Conservation (phyloP, 1,140 invertebrate genomes). For the Uloborus diversus region DNA sequence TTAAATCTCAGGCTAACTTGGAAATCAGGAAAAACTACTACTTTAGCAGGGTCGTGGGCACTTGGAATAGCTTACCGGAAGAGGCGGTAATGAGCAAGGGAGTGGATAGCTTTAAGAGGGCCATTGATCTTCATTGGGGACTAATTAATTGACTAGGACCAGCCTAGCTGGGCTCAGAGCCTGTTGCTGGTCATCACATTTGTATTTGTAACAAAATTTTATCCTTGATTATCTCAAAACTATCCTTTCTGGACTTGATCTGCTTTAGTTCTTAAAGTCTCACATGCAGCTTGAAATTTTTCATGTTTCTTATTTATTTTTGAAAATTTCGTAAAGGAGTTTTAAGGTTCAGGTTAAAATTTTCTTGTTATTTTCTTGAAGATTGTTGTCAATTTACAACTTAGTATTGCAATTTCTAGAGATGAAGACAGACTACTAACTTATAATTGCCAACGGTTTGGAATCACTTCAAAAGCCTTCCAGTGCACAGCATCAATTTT, state of each 20-base stretch:
- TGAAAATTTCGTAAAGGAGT: not conserved
- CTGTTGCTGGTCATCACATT: no score
- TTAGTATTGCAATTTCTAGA: not conserved
- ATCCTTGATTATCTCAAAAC: not conserved
- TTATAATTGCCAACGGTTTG: conserved; percentile 47
- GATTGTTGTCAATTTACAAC: no score
- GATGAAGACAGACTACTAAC: conserved; percentile 39
- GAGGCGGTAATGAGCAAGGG: no score
- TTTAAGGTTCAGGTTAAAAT: not conserved
- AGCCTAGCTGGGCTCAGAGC: no score
- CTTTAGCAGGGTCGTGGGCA: no score
- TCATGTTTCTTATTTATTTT: not conserved
- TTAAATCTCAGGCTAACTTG: no score
- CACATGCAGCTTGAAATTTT: not conserved
- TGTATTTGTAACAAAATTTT: no score
- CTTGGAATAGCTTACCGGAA: no score
- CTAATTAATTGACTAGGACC: no score
- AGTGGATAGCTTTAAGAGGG: no score
- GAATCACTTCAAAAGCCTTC: conserved; percentile 20
- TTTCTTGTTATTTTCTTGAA: not conserved
- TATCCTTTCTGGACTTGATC: not conserved
- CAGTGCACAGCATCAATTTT: not conserved
- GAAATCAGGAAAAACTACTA: no score
- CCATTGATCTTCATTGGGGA: no score
- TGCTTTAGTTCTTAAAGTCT: not conserved